Evolutionary conservation across 2,888 invertebrate species (phyloP), one percentile per base, ranked within the genome.

Genomic region (Clusia tigrina): DNA sequence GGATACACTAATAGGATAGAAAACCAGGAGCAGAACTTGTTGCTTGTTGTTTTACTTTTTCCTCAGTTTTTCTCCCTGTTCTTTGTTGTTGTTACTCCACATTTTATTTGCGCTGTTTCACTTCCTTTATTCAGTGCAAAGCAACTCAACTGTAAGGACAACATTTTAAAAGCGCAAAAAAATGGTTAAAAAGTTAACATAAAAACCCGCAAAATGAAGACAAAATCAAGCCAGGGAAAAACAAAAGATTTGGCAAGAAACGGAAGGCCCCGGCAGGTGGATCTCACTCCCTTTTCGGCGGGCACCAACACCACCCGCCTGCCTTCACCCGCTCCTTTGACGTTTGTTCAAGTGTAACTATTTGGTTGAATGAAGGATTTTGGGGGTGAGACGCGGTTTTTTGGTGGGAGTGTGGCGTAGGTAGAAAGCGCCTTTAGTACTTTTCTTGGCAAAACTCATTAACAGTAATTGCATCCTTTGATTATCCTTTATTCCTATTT

Each of bases 401-500:
- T n/a, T n/a, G 9, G 42, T n/a, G 6, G 10, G 42, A 6, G 42
- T 42, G 6, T 42, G 6, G 10, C n/a, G 10, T 15, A 17, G n/a
- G 42, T 42, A 42, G 15, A 42, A 42, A 32, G n/a, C 25, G 24
- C 25, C 22, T 5, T 48, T 58, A 46, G 54, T 54, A 17, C 42
- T 51, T 52, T 25, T 32, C 71, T 69, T 77, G 69, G 76, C 76
- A 70, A 71, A 77, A 77, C 78, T 77, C 78, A 77, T 78, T 77
- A 77, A 72, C 76, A 75, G 69, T 77, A 77, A 77, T 77, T 78
- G 76, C 76, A 78, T 69, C 72, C 76, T 71, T 76, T 71, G 73
- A 68, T 66, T 65, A 62, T 58, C 65, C 32, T 58, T 52, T 22
- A 38, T 24, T 46, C 51, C 48, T 60, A 58, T 58, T 23, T 24